Evolutionary conservation across 2,797 vertebrate genomes (phyloP).

Genomic region (Epinephelus coioides): DNA sequence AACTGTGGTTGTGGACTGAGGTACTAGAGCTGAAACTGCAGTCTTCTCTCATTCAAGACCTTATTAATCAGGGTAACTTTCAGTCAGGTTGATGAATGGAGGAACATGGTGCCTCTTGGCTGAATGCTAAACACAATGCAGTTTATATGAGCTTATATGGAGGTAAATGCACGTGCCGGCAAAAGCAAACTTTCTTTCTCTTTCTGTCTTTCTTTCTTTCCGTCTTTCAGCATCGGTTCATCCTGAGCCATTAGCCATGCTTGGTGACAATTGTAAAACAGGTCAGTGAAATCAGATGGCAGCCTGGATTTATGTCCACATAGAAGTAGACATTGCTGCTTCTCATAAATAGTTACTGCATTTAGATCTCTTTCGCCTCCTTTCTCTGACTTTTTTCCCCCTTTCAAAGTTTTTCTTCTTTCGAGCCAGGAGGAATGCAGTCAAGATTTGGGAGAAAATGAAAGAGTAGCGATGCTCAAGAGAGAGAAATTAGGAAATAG

Average conservation of each 20-base stretch:
- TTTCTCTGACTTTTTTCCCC: conserved; percentile 6
- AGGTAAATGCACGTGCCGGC: neutral
- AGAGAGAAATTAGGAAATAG: conserved; percentile 51
- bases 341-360: conserved; percentile 59
- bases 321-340: conserved; percentile 47
- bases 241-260: conserved; percentile 66
- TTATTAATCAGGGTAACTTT: conserved; percentile 59
- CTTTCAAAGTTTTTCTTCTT: conserved; percentile 9
- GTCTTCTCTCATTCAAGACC: conserved; percentile 32
- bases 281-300: conserved; percentile 63
- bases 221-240: conserved; percentile 40
- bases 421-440: conserved; percentile 34
- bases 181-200: conserved; percentile 1
- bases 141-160: neutral
- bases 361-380: neutral
- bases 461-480: conserved; percentile 46
- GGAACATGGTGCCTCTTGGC: conserved; percentile 30
- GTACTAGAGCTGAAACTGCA: conserved; percentile 45
- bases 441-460: conserved; percentile 45
- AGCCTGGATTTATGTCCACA: conserved; percentile 57
- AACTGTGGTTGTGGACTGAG: conserved; percentile 40
- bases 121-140: conserved; percentile 19
- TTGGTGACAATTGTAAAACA: conserved; percentile 69
- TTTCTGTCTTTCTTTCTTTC: conserved; percentile 12
- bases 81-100: conserved; percentile 61